These are phyloP conservation scores for Congeria kusceri DNA, from an alignment of 2,888 invertebrate genomes.

Conservation along the genomic window DNA sequence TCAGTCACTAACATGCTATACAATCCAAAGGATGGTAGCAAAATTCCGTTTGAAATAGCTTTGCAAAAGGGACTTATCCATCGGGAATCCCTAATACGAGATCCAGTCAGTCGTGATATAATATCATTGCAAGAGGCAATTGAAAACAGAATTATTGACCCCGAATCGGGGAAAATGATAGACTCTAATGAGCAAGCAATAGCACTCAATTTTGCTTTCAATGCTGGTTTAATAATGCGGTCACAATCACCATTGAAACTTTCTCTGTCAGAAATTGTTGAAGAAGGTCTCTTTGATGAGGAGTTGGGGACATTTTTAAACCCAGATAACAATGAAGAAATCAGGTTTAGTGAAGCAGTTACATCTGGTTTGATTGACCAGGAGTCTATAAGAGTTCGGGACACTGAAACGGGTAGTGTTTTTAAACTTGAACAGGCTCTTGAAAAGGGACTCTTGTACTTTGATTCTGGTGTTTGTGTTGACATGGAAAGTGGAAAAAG, in stretches of 20 bases:
- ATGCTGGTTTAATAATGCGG: conserved; percentile 77
- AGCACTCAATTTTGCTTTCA: conserved; percentile 80
- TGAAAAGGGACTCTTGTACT: conserved; percentile 71
- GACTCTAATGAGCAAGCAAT: conserved; percentile 77
- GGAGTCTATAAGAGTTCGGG: conserved; percentile 71
- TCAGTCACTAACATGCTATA: conserved; percentile 76
- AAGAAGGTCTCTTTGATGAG: conserved; percentile 80
- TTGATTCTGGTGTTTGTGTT: conserved; percentile 69
- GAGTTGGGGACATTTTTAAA: conserved; percentile 75
- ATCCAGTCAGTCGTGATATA: conserved; percentile 79
- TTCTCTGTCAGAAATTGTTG: conserved; percentile 79
- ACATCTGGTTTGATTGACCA: conserved; percentile 75
- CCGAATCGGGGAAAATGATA: conserved; percentile 80
- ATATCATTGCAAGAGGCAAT: conserved; percentile 79
- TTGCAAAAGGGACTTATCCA: conserved; percentile 74
- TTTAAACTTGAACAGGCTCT: conserved; percentile 74
- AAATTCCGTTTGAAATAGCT: conserved; percentile 77
- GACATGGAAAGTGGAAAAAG: conserved; percentile 70
- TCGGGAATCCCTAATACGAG: conserved; percentile 78
- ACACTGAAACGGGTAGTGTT: conserved; percentile 71
- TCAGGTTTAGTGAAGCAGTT: conserved; percentile 74
- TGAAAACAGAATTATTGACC: conserved; percentile 78
- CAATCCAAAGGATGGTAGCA: conserved; percentile 68
- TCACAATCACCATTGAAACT: conserved; percentile 78
- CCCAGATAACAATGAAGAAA: conserved; percentile 77